Percentiles rank a stretch among this genome's conserved stretches.
Evolutionary conservation across 2,888 invertebrate genomes (phyloP).

Genomic region (Ethmia dodecea): DNA sequence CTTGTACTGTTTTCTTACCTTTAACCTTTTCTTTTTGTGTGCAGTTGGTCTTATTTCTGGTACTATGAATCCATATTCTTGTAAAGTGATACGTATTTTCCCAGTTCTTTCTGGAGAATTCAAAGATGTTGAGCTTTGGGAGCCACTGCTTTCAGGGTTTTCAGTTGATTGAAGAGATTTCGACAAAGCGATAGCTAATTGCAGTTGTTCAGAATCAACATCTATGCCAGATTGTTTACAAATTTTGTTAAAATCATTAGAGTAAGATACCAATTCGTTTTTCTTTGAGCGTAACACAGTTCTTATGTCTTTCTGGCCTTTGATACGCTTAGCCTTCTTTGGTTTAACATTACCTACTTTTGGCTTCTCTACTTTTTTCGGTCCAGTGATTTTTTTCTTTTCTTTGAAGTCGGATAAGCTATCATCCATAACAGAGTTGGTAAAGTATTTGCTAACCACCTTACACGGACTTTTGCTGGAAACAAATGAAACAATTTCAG

Average conservation of each 20-base stretch:
- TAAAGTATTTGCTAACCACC: constrained; percentile 59
- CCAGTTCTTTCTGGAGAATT: constrained; percentile 41
- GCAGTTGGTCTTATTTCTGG: constrained; percentile 39
- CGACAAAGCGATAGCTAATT: constrained; percentile 82
- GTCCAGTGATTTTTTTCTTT: constrained; percentile 41
- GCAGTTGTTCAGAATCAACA: constrained; percentile 80
- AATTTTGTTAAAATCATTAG: constrained; percentile 58
- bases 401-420: constrained; percentile 59
- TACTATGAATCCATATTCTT: constrained; percentile 79
- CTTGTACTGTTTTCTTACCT: constrained; percentile 40
- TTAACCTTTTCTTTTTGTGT: constrained; percentile 27
- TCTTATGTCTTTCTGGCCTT: constrained; percentile 61
- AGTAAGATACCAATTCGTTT: constrained; percentile 53
- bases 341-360: constrained; percentile 24
- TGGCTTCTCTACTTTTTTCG: constrained; percentile 33
- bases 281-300: constrained; percentile 47
- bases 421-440: constrained; percentile 51
- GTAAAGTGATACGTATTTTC: constrained; percentile 71
- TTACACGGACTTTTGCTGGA: constrained; percentile 30
- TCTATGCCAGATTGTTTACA: constrained; percentile 66
- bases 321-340: constrained; percentile 35
- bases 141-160: constrained; percentile 10
- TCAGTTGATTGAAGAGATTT: constrained; percentile 64
- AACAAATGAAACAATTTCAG: constrained; percentile 45
- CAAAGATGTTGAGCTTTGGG: constrained; percentile 20